A percentile compares a stretch with the other conserved stretches of the same genome.
Conservation (phyloP, 2,888 invertebrate species). For the Beris morrisii region DNA sequence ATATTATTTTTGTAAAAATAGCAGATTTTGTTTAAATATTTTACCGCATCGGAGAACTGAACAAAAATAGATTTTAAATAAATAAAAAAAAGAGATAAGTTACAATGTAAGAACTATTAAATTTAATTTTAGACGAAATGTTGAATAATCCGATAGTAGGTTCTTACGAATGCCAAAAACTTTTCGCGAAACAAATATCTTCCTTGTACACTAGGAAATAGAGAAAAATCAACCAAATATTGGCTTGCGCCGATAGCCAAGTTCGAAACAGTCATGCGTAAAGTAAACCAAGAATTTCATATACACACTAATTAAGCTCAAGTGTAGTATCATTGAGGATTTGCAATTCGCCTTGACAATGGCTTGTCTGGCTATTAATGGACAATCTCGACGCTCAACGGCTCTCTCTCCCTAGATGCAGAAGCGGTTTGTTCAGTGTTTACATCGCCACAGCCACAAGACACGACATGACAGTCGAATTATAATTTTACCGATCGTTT, state of each 20-base stretch:
- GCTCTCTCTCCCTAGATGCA: background rate
- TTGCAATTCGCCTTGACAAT: conserved; percentile 26
- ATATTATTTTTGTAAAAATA: background rate
- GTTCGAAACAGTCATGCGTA: conserved; percentile 23
- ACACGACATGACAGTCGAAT: too few species aligned
- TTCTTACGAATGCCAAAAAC: too few species aligned
- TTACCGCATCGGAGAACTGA: too few species aligned
- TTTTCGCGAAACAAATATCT: background rate
- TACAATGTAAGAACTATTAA: too few species aligned
- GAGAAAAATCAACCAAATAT: background rate
- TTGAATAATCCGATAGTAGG: too few species aligned
- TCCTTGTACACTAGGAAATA: background rate
- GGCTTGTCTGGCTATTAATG: conserved; percentile 28
- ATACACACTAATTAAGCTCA: conserved; percentile 25
- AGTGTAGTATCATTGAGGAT: conserved; percentile 10
- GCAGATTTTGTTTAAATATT: too few species aligned
- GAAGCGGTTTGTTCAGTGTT: too few species aligned
- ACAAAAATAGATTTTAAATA: too few species aligned
- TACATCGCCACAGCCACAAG: too few species aligned
- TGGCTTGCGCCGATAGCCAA: background rate
- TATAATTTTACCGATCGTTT: too few species aligned
- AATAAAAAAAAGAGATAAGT: too few species aligned
- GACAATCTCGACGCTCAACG: conserved; percentile 11
- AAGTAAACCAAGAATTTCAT: conserved; percentile 24
- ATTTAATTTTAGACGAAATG: too few species aligned